These are phyloP conservation scores for Cheilosia impressa DNA, from an alignment of 2,888 invertebrate species.

Conservation along the genomic window DNA sequence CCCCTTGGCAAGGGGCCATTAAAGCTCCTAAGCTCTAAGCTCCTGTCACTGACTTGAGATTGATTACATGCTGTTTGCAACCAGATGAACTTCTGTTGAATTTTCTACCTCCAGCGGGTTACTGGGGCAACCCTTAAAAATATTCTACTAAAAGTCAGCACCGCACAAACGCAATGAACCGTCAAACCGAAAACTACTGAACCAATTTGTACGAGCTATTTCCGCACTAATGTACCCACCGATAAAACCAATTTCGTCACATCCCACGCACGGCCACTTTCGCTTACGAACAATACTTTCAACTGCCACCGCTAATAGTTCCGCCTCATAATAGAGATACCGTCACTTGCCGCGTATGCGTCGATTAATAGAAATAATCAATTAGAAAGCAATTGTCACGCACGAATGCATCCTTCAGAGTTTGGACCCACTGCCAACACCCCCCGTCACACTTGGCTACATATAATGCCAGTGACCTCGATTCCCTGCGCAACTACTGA, in stretches of 20 bases:
- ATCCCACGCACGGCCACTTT: constrained; percentile 28
- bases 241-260: constrained; percentile 64
- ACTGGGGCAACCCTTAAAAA: constrained; percentile 1
- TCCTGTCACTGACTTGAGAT: too few relatives aligned
- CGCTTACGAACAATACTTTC: constrained; percentile 35
- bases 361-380: constrained; percentile 70
- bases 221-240: constrained; percentile 59
- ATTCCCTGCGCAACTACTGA: constrained; percentile 15
- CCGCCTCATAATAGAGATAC: constrained; percentile 69
- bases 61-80: too few relatives aligned
- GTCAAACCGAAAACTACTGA: constrained; percentile 59
- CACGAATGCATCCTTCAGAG: constrained; percentile 42
- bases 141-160: background rate
- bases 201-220: constrained; percentile 51
- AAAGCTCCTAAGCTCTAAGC: too few relatives aligned
- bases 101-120: too few relatives aligned
- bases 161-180: constrained; percentile 49
- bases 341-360: constrained; percentile 41
- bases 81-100: too few relatives aligned
- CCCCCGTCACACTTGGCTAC: constrained; percentile 53
- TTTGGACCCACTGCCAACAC: background rate
- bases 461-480: constrained; percentile 68
- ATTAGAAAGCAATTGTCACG: constrained; percentile 72
- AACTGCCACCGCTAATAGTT: constrained; percentile 66
- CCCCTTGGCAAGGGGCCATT: too few relatives aligned